phyloP scores from a whole-genome alignment of 2,113 vertebrate species.

The Cichladusa arquata region DNA sequence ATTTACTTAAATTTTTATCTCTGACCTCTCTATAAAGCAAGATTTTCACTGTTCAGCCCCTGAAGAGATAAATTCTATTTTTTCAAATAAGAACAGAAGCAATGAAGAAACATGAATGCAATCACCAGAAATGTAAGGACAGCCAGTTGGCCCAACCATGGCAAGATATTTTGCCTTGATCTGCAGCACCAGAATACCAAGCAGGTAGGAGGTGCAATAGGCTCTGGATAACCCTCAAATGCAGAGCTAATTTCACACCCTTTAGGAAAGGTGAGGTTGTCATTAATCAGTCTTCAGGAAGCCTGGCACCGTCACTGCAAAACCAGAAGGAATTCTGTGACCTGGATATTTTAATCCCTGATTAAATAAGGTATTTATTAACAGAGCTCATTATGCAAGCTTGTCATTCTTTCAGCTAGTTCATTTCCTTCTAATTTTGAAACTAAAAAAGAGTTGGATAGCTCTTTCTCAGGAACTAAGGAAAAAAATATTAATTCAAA shows the following conservation, averaged over 20 bases:
- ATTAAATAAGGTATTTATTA: neutral
- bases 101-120: neutral
- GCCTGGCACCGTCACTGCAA: neutral
- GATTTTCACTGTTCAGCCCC: neutral
- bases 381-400: neutral
- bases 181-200: neutral
- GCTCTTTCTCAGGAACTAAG: neutral
- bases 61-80: neutral
- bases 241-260: neutral
- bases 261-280: neutral
- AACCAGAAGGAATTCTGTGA: neutral
- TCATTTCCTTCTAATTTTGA: neutral
- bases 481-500: neutral
- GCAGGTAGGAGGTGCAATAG: neutral
- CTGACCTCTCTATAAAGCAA: constrained; percentile 35
- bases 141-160: neutral
- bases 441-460: neutral
- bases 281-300: neutral
- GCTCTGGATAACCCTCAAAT: neutral
- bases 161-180: neutral
- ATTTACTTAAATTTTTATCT: constrained; percentile 47
- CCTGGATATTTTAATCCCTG: neutral
- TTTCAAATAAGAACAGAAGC: neutral
- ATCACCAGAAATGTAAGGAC: neutral
- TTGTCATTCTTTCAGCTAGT: neutral